These are phyloP conservation scores for Pempheris klunzingeri DNA, from an alignment of 2,797 vertebrate genomes.

Conservation along the genomic window DNA sequence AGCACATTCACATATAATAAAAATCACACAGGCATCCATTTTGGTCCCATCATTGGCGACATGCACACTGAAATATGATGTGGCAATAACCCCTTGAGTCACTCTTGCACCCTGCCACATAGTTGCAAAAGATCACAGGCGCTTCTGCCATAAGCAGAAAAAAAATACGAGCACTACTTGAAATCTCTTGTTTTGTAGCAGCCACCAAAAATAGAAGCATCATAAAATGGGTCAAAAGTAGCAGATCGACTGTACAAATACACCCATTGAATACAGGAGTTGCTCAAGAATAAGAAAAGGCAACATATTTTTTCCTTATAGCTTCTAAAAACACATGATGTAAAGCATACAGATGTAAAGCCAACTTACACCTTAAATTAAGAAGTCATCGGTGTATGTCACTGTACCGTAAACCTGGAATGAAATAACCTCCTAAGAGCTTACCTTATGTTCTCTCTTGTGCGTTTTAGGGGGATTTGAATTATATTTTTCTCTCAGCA, in stretches of 20 bases:
- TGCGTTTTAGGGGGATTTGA: not conserved
- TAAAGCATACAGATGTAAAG: no score
- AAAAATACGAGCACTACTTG: not conserved
- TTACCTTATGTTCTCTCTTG: slow-evolving; percentile 52
- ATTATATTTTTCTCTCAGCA: not conserved
- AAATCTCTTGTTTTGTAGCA: not conserved
- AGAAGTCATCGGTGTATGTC: not conserved
- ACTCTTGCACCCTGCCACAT: not conserved
- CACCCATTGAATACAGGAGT: not conserved
- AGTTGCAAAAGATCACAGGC: slow-evolving; percentile 46
- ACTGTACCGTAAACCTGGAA: not conserved
- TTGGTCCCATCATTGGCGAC: not conserved
- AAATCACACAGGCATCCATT: not conserved
- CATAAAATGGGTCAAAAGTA: slow-evolving; percentile 12
- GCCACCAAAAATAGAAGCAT: not conserved
- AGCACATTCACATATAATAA: not conserved
- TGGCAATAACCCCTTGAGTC: slow-evolving; percentile 50
- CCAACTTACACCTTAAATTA: no score
- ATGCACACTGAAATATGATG: slow-evolving; percentile 10
- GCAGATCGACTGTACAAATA: not conserved
- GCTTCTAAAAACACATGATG: not conserved
- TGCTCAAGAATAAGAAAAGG: not conserved
- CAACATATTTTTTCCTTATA: not conserved
- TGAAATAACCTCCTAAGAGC: slow-evolving; percentile 2
- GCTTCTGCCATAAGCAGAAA: not conserved